phyloP scores from a whole-genome alignment of 1,140 invertebrate species.

The Choristoneura fumiferana region DNA sequence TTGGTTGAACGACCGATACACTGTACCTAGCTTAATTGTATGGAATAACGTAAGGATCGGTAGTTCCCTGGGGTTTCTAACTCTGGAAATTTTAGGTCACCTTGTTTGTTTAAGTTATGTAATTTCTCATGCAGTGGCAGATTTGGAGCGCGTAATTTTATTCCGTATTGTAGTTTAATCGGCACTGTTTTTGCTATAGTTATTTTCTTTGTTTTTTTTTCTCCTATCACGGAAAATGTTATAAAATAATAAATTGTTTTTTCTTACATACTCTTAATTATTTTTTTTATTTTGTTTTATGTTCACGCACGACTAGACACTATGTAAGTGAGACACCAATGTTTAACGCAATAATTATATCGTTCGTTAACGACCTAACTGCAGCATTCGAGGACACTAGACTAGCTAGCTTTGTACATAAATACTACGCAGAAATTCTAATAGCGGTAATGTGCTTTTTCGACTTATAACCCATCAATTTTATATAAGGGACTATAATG shows the following conservation, averaged over 20 bases:
- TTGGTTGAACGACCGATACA: slow-evolving; percentile 54
- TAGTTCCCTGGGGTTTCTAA: neutral
- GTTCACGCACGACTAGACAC: slow-evolving; percentile 20
- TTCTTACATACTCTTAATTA: slow-evolving; percentile 63
- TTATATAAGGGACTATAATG: slow-evolving; percentile 27
- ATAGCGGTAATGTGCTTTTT: slow-evolving; percentile 39
- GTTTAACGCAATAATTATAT: slow-evolving; percentile 19
- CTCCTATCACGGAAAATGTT: slow-evolving; percentile 57
- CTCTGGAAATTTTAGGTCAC: slow-evolving; percentile 2
- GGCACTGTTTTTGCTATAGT: slow-evolving; percentile 72
- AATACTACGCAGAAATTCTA: slow-evolving; percentile 32
- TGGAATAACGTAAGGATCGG: slow-evolving; percentile 24
- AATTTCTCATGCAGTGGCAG: slow-evolving; percentile 27
- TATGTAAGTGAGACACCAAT: slow-evolving; percentile 27
- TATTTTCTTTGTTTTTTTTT: slow-evolving; percentile 59
- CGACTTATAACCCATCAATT: slow-evolving; percentile 29
- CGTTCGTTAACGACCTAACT: slow-evolving; percentile 23
- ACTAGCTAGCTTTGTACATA: slow-evolving; percentile 39
- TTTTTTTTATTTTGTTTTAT: slow-evolving; percentile 40
- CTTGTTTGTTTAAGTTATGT: slow-evolving; percentile 22
- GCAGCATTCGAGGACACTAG: slow-evolving; percentile 23
- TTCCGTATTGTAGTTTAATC: slow-evolving; percentile 51
- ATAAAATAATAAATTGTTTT: slow-evolving; percentile 69
- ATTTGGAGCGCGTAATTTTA: slow-evolving; percentile 28
- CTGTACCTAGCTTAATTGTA: slow-evolving; percentile 56